Evolutionary conservation across 2,797 vertebrate species (phyloP).

Genomic region (Protonibea diacanthus): DNA sequence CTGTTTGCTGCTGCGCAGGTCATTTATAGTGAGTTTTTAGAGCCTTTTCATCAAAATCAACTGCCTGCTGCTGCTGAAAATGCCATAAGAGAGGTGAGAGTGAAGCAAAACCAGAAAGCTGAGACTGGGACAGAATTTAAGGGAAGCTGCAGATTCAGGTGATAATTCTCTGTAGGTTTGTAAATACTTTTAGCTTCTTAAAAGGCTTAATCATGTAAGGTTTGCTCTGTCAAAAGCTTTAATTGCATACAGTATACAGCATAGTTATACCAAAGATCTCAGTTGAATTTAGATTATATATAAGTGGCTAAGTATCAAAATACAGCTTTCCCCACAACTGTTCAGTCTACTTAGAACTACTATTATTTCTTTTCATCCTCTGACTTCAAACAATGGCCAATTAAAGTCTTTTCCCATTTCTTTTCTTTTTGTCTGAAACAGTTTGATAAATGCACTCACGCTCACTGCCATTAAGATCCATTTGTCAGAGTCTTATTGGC

Average conservation of each 20-base stretch:
- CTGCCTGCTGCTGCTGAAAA: not conserved
- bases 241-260: not conserved
- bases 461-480: constrained; percentile 19
- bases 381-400: constrained; percentile 14
- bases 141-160: too few relatives aligned
- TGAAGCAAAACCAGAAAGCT: not conserved
- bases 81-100: not conserved
- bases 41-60: not conserved
- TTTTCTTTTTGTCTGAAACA: constrained; percentile 23
- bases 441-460: constrained; percentile 42
- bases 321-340: too few relatives aligned
- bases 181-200: not conserved
- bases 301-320: not conserved
- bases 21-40: not conserved
- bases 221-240: not conserved
- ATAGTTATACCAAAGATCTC: not conserved
- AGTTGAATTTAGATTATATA: not conserved
- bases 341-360: not conserved
- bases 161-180: too few relatives aligned
- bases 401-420: constrained; percentile 11
- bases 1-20: not conserved
- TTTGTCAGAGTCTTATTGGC: constrained; percentile 45
- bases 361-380: not conserved
- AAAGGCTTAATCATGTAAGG: not conserved
- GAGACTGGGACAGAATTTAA: not conserved